These are phyloP conservation scores for Antigone vipio DNA, from an alignment of 2,113 vertebrate species.

Conservation along the genomic window DNA sequence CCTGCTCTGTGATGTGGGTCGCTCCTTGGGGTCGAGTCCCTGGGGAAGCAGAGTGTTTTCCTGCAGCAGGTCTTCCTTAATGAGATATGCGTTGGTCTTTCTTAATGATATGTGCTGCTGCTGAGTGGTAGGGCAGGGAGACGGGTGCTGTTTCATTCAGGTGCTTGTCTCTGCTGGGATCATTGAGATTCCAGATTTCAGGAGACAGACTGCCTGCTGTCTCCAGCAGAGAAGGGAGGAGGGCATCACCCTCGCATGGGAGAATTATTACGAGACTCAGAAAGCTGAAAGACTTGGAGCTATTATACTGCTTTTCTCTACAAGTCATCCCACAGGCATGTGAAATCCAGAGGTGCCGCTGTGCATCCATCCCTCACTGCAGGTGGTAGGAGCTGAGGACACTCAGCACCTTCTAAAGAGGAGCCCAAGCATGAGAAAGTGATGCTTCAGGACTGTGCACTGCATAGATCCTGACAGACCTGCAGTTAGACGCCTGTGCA, in stretches of 20 bases:
- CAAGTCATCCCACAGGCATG: background rate
- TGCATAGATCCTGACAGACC: background rate
- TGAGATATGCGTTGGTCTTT: background rate
- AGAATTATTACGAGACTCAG: background rate
- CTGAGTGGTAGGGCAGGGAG: background rate
- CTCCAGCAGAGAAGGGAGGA: background rate
- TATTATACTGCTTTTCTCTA: background rate
- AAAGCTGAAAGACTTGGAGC: background rate
- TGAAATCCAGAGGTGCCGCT: background rate
- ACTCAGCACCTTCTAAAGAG: background rate
- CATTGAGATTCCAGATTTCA: background rate
- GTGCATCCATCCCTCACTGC: background rate
- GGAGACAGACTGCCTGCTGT: background rate
- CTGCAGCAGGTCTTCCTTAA: background rate
- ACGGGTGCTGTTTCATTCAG: background rate
- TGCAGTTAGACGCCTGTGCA: background rate
- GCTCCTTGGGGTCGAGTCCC: fast-evolving
- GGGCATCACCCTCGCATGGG: background rate
- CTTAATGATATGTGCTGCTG: background rate
- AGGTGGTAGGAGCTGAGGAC: background rate
- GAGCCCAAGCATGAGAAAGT: background rate
- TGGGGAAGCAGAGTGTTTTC: background rate
- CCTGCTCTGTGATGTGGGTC: background rate
- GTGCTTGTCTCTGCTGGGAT: background rate
- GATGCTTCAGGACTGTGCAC: background rate